Conservation (phyloP, 2,113 vertebrate species). For the Amblyornis subalaris region DNA sequence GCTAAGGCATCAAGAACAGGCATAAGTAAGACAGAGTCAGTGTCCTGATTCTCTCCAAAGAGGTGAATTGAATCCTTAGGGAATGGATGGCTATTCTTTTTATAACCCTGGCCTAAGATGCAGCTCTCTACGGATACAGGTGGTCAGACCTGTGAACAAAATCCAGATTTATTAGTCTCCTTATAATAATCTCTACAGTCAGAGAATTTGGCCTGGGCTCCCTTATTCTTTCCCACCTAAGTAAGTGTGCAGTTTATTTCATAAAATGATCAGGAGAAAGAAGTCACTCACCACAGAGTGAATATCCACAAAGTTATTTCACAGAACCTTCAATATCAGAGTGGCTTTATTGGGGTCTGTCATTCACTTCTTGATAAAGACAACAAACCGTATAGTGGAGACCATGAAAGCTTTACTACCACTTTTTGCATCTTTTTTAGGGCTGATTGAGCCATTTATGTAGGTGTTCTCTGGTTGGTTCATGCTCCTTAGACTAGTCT, state of each 20-base stretch:
- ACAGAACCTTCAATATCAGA: neutral
- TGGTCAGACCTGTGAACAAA: neutral
- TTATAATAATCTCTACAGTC: neutral
- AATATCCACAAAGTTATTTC: neutral
- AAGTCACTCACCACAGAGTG: neutral
- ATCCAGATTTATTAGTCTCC: neutral
- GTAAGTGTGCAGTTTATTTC: neutral
- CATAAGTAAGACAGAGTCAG: neutral
- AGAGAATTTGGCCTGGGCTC: neutral
- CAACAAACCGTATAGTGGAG: neutral
- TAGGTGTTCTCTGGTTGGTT: neutral
- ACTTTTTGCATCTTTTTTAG: neutral
- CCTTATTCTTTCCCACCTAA: neutral
- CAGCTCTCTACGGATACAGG: neutral
- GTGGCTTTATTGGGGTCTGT: neutral
- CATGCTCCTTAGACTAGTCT: neutral
- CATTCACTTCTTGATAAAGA: neutral
- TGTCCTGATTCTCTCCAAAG: neutral
- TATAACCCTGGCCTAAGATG: neutral
- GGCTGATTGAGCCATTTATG: neutral
- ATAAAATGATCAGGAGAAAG: neutral
- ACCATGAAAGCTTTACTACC: neutral
- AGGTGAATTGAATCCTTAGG: neutral
- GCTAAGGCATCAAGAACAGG: neutral
- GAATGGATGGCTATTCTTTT: neutral